These are phyloP conservation scores for Asobara japonica DNA, from an alignment of 1,140 invertebrate species.

Conservation along the genomic window DNA sequence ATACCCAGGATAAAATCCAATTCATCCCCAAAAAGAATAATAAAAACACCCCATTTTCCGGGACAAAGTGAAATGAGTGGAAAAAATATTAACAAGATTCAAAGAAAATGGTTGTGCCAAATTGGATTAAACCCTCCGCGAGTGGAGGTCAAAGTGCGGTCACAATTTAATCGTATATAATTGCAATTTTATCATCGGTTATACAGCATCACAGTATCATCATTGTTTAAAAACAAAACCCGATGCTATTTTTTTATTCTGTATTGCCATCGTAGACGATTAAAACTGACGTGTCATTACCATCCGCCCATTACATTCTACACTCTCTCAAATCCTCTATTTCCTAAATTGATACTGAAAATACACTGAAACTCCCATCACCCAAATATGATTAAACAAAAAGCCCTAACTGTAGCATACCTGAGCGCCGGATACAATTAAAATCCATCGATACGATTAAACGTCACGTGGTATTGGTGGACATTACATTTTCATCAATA, in stretches of 20 bases:
- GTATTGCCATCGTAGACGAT: slow-evolving; percentile 10
- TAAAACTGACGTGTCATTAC: slow-evolving; percentile 13
- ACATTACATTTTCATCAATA: background rate
- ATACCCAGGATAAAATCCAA: no score
- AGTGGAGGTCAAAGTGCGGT: slow-evolving; percentile 3
- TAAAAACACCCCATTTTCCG: background rate
- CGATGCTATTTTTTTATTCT: background rate
- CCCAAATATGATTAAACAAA: slow-evolving; percentile 10
- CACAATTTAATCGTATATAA: background rate
- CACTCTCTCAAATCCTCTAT: background rate
- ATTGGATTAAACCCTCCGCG: background rate
- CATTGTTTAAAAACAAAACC: background rate
- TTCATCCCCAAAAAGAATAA: background rate
- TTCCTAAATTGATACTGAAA: background rate
- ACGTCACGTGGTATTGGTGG: background rate
- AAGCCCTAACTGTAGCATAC: slow-evolving; percentile 13
- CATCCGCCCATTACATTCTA: background rate
- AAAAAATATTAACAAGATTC: background rate
- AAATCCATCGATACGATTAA: slow-evolving; percentile 19
- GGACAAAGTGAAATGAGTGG: background rate
- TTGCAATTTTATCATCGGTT: slow-evolving; percentile 9
- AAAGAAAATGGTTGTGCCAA: background rate
- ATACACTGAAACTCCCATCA: background rate
- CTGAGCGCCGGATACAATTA: slow-evolving; percentile 5
- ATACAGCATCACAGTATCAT: background rate